Evolutionary conservation across 2,113 vertebrate species (phyloP).

Genomic region (Gymnocephalus cernua): DNA sequence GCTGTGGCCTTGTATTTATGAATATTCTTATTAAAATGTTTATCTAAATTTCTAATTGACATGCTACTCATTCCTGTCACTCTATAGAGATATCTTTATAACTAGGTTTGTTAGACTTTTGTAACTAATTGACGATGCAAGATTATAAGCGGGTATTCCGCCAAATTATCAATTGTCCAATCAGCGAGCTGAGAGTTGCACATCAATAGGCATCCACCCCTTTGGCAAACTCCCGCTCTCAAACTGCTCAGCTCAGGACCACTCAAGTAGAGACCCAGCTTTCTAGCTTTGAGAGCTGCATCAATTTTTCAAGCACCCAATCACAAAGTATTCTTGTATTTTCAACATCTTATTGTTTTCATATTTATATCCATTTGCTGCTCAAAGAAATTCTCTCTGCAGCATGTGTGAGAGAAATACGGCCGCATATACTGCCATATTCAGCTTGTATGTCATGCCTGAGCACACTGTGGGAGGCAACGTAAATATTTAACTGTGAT

Average conservation of each 20-base stretch:
- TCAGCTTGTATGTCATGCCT: slow-evolving; percentile 62
- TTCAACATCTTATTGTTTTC: slow-evolving; percentile 63
- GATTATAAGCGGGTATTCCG: neutral
- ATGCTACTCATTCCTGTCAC: neutral
- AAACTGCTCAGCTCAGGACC: slow-evolving; percentile 44
- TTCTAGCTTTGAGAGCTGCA: slow-evolving; percentile 62
- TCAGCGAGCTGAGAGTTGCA: slow-evolving; percentile 22
- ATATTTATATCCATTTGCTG: slow-evolving; percentile 70
- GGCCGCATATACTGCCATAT: slow-evolving; percentile 63
- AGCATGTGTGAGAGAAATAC: slow-evolving; percentile 39
- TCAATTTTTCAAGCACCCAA: slow-evolving; percentile 77
- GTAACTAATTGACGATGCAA: neutral
- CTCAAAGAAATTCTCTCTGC: slow-evolving; percentile 43
- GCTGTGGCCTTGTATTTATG: slow-evolving; percentile 1
- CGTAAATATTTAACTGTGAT: slow-evolving; percentile 77
- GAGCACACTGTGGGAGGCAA: slow-evolving; percentile 60
- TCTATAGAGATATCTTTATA: neutral
- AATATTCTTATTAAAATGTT: neutral
- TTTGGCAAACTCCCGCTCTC: slow-evolving; percentile 38
- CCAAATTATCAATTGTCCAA: neutral
- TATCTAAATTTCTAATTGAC: neutral
- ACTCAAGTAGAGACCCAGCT: slow-evolving; percentile 49
- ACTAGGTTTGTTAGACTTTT: neutral
- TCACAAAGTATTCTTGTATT: slow-evolving; percentile 70
- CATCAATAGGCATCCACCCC: slow-evolving; percentile 19